phyloP scores from a whole-genome alignment of 35 echinoderm and acorn worm genomes.

The Apostichopus parvimensis region DNA sequence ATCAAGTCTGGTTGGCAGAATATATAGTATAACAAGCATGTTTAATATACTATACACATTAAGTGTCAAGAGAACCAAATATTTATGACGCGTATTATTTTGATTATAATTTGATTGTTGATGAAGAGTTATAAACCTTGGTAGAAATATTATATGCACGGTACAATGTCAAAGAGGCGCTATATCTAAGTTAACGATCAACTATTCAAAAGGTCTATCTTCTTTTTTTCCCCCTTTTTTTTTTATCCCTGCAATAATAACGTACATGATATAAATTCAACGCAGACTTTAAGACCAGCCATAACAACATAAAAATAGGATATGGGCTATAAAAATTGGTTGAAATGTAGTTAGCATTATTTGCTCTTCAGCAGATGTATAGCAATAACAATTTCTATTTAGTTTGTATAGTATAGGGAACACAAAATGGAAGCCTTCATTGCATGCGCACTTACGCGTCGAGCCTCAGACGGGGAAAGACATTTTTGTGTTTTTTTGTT shows the following conservation, averaged over 20 bases:
- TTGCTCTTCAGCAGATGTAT: neutral
- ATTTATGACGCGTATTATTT: constrained; percentile 9
- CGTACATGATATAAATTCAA: constrained; percentile 31
- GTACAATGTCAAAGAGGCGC: neutral
- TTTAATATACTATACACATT: neutral
- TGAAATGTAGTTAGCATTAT: neutral
- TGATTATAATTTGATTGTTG: constrained; percentile 1
- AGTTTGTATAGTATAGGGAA: no score
- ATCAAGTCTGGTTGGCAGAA: no score
- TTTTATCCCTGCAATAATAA: neutral
- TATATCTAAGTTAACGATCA: constrained; percentile 9
- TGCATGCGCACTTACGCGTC: no score
- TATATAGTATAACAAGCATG: neutral
- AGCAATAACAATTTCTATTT: neutral
- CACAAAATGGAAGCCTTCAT: no score
- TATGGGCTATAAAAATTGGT: constrained; percentile 1
- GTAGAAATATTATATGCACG: neutral
- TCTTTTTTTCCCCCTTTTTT: neutral
- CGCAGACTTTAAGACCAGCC: neutral
- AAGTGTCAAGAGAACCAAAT: constrained; percentile 13
- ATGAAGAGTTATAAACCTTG: neutral
- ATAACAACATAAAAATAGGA: constrained; percentile 21
- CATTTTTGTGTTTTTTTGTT: neutral
- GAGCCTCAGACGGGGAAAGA: no score
- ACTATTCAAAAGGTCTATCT: constrained; percentile 3